Evolutionary conservation across 2,113 vertebrate genomes (phyloP), one percentile per base, ranked within the genome.

Genomic region (Macquaria australasica): DNA sequence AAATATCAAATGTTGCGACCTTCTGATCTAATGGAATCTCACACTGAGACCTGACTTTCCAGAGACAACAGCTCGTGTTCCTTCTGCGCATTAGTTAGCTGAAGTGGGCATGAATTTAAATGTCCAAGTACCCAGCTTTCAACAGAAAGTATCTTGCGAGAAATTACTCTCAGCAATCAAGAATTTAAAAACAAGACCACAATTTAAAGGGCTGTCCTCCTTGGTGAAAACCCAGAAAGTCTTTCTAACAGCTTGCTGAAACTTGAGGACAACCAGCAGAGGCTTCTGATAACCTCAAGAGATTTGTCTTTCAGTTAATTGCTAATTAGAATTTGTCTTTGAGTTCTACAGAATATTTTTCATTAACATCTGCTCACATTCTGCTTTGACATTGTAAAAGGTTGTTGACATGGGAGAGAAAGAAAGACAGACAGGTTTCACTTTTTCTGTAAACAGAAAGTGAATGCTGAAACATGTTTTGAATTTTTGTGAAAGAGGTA

Each of bases 301-400:
- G 84, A 81, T 69, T 73, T 56, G 14, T 66, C 69, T 63, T 53
- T 67, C 43, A 0, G 55, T 51, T 86, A 81, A 87, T 81, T 88
- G 79, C 82, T 79, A 81, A 87, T 90, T 84, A 87, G 84, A 79
- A 25, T 77, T 77, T 16, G 43, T 77, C 63, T 63, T 37, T 75
- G 66, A 88, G 45, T 89, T 69, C 25, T 62, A 64, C 31, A 5
- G 59, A 67, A 23, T 41, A 31, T 63, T 74, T 82, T 62, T 0
- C 69, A 84, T 82, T 67, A 86, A 74, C 79, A 84, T 73, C 82
- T 90, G 90, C 73, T 84, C 78, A 39, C 31, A 21, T 53, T 28
- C 53, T 37, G 16, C 79, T 66, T 9, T 64, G 73, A 74, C 80
- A 23, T 55, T 74, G 69, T 16, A 1, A 60, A 69, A 73, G 55